phyloP scores from a whole-genome alignment of 2,113 vertebrate genomes.

The Phyllostomus discolor region DNA sequence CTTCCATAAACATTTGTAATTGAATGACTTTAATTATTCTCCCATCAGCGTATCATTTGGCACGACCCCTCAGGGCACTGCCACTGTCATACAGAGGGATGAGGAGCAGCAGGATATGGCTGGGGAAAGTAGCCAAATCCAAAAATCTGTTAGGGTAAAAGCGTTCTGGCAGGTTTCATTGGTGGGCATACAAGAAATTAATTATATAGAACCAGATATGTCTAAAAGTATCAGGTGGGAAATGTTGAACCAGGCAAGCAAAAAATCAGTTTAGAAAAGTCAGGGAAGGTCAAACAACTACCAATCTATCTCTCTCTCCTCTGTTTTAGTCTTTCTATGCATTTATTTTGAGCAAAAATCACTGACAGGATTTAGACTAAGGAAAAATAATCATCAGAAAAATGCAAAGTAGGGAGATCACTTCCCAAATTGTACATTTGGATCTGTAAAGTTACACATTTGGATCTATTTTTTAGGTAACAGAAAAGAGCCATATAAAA shows the following conservation, averaged over 20 bases:
- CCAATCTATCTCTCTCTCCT: background rate
- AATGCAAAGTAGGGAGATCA: background rate
- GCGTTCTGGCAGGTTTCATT: background rate
- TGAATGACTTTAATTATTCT: slow-evolving; percentile 17
- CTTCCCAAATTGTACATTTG: background rate
- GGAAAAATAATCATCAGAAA: background rate
- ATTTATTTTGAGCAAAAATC: background rate
- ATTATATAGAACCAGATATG: slow-evolving; percentile 32
- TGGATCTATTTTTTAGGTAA: background rate
- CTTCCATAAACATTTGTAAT: slow-evolving; percentile 1
- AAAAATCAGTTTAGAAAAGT: background rate
- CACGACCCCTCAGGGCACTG: background rate
- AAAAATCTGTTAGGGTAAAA: background rate
- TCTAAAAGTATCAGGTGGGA: background rate
- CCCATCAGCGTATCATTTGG: background rate
- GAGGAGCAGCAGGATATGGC: background rate
- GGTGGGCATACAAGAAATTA: background rate
- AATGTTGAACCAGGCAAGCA: background rate
- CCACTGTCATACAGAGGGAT: background rate
- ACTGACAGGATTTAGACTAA: background rate
- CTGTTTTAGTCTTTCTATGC: background rate
- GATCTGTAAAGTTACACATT: background rate
- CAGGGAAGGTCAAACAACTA: background rate
- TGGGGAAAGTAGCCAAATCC: background rate
- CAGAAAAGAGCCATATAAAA: background rate